A percentile compares a stretch with the other conserved stretches of the same genome.
Evolutionary conservation across 2,888 invertebrate genomes (phyloP).

Genomic region (Ceriagrion tenellum): DNA sequence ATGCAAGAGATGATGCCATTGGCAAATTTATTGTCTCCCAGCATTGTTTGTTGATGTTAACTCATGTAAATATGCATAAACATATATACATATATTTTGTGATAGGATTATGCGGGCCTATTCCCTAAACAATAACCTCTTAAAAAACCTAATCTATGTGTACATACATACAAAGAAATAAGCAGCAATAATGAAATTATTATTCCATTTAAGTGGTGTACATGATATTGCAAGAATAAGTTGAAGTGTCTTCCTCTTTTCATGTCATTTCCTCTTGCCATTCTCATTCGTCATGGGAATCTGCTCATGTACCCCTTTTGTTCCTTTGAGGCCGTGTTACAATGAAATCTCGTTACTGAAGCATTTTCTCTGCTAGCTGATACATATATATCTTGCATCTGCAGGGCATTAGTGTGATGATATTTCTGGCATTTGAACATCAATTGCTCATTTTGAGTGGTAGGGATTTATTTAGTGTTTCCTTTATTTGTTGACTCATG

Average conservation of each 20-base stretch:
- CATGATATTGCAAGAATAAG: not conserved
- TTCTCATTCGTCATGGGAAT: not conserved
- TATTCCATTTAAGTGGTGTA: not conserved
- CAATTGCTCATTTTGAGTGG: not conserved
- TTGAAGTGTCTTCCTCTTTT: constrained; percentile 29
- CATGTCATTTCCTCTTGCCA: constrained; percentile 38
- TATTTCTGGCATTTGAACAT: not conserved
- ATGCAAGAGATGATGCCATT: not conserved
- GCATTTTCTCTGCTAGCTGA: not conserved
- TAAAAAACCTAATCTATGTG: not conserved
- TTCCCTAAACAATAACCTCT: not conserved
- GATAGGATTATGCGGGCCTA: constrained; percentile 29
- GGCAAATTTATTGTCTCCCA: not conserved
- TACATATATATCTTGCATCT: not conserved
- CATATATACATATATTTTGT: constrained; percentile 15
- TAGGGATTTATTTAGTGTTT: not conserved
- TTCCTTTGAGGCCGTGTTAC: not conserved
- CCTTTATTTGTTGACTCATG: not conserved
- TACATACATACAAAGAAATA: constrained; percentile 5
- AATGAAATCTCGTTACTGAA: constrained; percentile 59
- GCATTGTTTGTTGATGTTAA: not conserved
- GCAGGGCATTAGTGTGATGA: not conserved
- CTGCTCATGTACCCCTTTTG: not conserved
- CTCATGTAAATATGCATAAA: not conserved
- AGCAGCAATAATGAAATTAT: constrained; percentile 52